phyloP scores from a whole-genome alignment of 1,140 invertebrate species.

The Pogonus chalceus region DNA sequence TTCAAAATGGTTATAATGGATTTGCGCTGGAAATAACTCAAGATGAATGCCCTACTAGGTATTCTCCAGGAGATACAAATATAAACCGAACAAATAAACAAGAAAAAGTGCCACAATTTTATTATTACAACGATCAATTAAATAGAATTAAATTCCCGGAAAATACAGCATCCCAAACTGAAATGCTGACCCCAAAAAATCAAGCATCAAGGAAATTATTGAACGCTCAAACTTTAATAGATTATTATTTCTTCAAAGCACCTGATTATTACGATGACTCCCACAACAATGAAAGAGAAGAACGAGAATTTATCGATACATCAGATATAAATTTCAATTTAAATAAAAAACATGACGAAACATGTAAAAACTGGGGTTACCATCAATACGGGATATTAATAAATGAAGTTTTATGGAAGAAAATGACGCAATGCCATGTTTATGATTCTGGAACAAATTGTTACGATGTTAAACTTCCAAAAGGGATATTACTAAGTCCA shows the following conservation, averaged over 20 bases:
- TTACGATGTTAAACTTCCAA: conserved; percentile 18
- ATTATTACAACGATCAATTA: conserved; percentile 27
- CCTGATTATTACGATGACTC: neutral
- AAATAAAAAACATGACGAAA: conserved; percentile 13
- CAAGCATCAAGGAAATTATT: neutral
- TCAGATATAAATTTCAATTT: neutral
- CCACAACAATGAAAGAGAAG: neutral
- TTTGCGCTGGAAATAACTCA: conserved; percentile 45
- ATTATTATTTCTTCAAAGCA: neutral
- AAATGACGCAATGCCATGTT: conserved; percentile 13
- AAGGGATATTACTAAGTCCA: conserved; percentile 27
- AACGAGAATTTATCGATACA: neutral
- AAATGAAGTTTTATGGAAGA: conserved; percentile 12
- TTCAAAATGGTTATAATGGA: conserved; percentile 33
- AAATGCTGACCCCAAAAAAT: neutral
- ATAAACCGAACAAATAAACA: conserved; percentile 24
- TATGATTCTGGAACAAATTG: conserved; percentile 15
- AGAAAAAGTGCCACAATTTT: conserved; percentile 25
- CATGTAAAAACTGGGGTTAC: conserved; percentile 10
- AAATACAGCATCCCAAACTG: no score
- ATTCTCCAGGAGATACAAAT: conserved; percentile 23
- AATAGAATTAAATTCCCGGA: conserved; percentile 16
- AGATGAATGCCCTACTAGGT: conserved; percentile 38
- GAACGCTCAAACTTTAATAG: neutral
- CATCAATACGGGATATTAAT: conserved; percentile 8